Percentiles rank a stretch among this genome's conserved stretches.
phyloP scores from a whole-genome alignment of 2,113 vertebrate species.

The Sisor rabdophorus region DNA sequence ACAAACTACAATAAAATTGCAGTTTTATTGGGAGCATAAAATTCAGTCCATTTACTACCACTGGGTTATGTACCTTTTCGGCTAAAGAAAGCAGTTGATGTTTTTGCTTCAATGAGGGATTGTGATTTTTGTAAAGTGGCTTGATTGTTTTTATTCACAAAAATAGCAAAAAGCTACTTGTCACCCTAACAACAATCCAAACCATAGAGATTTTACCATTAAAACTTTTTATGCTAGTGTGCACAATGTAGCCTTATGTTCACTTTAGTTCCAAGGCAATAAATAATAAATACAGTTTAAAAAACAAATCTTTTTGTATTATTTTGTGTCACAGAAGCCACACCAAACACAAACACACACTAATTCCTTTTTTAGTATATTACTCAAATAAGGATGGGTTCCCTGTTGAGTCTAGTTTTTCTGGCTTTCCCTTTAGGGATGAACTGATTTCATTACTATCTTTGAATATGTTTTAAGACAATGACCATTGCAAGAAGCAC shows the following conservation, averaged over 20 bases:
- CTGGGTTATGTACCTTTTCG: not conserved
- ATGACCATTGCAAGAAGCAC: too few relatives aligned
- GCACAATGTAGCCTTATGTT: not conserved
- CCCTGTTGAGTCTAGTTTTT: too few relatives aligned
- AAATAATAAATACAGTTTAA: not conserved
- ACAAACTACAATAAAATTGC: constrained; percentile 10
- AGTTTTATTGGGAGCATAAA: constrained; percentile 7
- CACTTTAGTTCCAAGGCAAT: not conserved
- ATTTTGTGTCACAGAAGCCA: not conserved
- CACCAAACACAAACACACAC: too few relatives aligned
- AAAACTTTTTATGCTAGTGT: not conserved
- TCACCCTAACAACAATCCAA: not conserved
- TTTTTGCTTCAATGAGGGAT: not conserved
- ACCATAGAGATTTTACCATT: not conserved
- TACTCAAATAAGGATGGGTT: too few relatives aligned
- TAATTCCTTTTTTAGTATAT: too few relatives aligned
- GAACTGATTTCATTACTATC: too few relatives aligned
- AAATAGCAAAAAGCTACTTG: not conserved
- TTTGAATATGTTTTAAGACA: too few relatives aligned
- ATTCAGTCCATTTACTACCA: not conserved
- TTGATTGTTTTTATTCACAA: not conserved
- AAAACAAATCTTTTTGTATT: not conserved
- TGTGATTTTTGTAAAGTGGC: not conserved
- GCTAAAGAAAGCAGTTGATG: too few relatives aligned
- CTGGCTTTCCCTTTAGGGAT: too few relatives aligned